Base-by-base conservation (phyloP, 1,140 invertebrate genomes). In the Aporrectodea caliginosa region DNA sequence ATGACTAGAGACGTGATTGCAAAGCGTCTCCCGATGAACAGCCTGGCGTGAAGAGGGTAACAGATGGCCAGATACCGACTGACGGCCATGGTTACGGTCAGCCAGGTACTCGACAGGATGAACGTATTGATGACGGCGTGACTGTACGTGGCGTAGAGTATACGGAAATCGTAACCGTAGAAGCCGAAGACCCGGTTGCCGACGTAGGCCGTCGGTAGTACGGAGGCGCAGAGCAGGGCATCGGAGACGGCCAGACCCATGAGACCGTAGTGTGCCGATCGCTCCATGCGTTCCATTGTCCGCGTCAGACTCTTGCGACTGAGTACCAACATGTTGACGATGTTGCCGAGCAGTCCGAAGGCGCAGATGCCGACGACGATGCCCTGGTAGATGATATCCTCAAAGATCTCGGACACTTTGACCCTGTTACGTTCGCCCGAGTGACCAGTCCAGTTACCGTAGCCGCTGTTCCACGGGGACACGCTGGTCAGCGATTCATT, bases 31-130 rank as follows among this genome's bases (percentile, higher is more conserved):
- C 85, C 85, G 69, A 87, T 85, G 0, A 87, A 34, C 74, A 85
- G 85, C 43, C 86, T 79, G 14, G 86, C 86, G 73, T 84, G 84
- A 33, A 87, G 85, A 29, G 86, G 86, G 79, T 87, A 85, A 79
- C 86, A 87, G 1, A 87, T 86, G 33, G 86, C 86, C 35, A 87
- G 73, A 78, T 87, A 87, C 16, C 86, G 79, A 70, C 85, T 84
- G 0, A 83, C 85, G 1, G 86, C 86, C 86, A 87, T 87, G 31
- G 85, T 83, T 29, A 87, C 86, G 35, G 85, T 87, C 27, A 87
- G 81, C 85, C 85, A 85, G 12, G 86, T 87, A 80, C 85, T 86
- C 68, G 83, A 84, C 22, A 87, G 82, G 74, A 87, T 87, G 81
- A 87, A 87, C 33, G 84, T 81, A 16, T 85, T 87, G 69, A 87